These are phyloP conservation scores for Etheostoma spectabile DNA, from an alignment of 2,113 vertebrate species.

Conservation along the genomic window DNA sequence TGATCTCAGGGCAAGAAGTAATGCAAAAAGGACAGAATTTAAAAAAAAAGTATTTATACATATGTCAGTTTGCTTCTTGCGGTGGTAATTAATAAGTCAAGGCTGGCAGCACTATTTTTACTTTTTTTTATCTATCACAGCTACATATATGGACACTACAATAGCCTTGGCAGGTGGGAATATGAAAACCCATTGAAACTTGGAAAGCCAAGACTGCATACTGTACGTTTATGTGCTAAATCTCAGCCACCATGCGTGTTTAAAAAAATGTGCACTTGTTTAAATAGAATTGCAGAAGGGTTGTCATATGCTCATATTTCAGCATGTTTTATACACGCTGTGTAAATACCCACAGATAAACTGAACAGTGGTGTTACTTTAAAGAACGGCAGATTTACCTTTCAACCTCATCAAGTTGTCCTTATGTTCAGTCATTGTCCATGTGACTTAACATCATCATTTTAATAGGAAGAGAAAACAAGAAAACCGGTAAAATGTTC, in stretches of 20 bases:
- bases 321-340: constrained; percentile 1
- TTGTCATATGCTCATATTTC: constrained; percentile 22
- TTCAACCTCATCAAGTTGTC: not conserved
- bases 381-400: constrained; percentile 1
- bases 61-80: constrained; percentile 43
- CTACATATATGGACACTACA: constrained; percentile 21
- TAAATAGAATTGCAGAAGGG: constrained; percentile 21
- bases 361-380: not conserved
- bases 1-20: not conserved
- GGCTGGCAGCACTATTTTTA: constrained; percentile 33
- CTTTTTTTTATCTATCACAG: constrained; percentile 21
- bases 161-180: constrained; percentile 43
- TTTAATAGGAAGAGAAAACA: not conserved
- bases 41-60: constrained; percentile 32
- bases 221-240: constrained; percentile 30
- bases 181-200: constrained; percentile 48
- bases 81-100: constrained; percentile 12
- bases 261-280: constrained; percentile 43
- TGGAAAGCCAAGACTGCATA: constrained; percentile 32
- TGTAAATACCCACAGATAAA: not conserved
- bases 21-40: constrained; percentile 34
- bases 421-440: not conserved
- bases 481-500: not conserved
- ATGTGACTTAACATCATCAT: not conserved
- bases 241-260: constrained; percentile 29